Conservation (phyloP, 2,888 invertebrate species). For the Morpho deidamia region DNA sequence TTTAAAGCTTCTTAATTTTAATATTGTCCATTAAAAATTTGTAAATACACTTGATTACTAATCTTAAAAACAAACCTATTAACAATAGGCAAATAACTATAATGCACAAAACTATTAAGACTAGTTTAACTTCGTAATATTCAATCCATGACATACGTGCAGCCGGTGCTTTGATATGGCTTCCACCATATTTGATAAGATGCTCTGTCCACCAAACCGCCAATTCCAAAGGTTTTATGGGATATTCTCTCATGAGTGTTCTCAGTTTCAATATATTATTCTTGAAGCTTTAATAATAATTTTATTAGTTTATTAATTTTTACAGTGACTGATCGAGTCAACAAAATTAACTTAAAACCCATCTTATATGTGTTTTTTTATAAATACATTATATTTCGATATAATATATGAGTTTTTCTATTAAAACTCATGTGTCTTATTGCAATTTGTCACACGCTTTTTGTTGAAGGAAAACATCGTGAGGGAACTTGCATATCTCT, state of each 20-base stretch:
- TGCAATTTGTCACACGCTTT: too few species aligned
- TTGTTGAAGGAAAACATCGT: too few species aligned
- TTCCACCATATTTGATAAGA: constrained; percentile 33
- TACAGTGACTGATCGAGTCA: too few species aligned
- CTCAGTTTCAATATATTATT: constrained; percentile 28
- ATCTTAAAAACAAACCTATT: not conserved
- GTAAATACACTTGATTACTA: not conserved
- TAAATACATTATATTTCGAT: too few species aligned
- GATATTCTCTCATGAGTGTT: constrained; percentile 28
- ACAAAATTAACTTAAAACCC: too few species aligned
- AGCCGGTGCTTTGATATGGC: constrained; percentile 31
- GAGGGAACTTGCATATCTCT: too few species aligned
- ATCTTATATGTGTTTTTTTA: too few species aligned
- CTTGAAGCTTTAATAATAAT: constrained; percentile 22
- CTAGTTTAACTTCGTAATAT: constrained; percentile 31
- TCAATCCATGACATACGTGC: constrained; percentile 29
- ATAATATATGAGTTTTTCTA: too few species aligned
- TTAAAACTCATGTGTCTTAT: too few species aligned
- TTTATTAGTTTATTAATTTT: too few species aligned
- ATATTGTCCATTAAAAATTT: not conserved
- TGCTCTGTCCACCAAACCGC: constrained; percentile 42
- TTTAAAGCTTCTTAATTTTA: constrained; percentile 1
- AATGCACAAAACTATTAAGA: constrained; percentile 2
- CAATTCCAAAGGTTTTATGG: constrained; percentile 33
- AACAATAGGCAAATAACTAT: not conserved